Evolutionary conservation across 2,888 invertebrate genomes (phyloP), one percentile per base, ranked within the genome.

Genomic region (Eupeodes latifasciatus): DNA sequence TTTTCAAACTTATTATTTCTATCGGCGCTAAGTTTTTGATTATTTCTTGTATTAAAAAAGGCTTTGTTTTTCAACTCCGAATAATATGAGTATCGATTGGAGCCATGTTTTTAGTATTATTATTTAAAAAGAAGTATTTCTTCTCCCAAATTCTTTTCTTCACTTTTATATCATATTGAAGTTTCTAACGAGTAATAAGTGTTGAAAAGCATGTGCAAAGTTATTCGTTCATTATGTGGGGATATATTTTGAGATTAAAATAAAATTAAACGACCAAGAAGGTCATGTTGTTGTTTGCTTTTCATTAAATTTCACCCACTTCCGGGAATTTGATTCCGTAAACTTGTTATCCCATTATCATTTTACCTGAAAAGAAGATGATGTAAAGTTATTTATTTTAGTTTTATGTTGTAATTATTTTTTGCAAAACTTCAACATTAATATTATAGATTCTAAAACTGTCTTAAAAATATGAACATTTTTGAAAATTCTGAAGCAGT

Each of bases 131-230:
- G 27, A 27, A 27, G 27, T 61, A 79, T 74, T 79, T 61, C 49
- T 51, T n/a, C 6, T 51, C n/a, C n/a, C 12, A 47, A 6, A 1
- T 44, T 14, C 19, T n/a, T 51, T 49, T 16, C 19, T 19, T 64
- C 12, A 49, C 27, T 14, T 55, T 79, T 84, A 75, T 69, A 80
- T 84, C 75, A 64, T 84, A 64, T 84, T 79, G 75, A 80, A 75
- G 55, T 79, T 79, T 11, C 47, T 62, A 36, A 53, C 61, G 55
- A 61, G 19, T 69, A 36, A 69, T 69, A 84, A 69, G 79, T 74
- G 49, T 79, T 79, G 61, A 69, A 75, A 79, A 79, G 27, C 84
- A 61, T 62, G 79, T 79, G 69, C 74, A 69, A 55, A 79, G 75
- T 84, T 79, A 75, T 62, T 84, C 55, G 19, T 47, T 84, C 79